Percentiles rank a stretch among this genome's conserved stretches.
phyloP scores from a whole-genome alignment of 2,113 vertebrate species.

The Serilophus lunatus region DNA sequence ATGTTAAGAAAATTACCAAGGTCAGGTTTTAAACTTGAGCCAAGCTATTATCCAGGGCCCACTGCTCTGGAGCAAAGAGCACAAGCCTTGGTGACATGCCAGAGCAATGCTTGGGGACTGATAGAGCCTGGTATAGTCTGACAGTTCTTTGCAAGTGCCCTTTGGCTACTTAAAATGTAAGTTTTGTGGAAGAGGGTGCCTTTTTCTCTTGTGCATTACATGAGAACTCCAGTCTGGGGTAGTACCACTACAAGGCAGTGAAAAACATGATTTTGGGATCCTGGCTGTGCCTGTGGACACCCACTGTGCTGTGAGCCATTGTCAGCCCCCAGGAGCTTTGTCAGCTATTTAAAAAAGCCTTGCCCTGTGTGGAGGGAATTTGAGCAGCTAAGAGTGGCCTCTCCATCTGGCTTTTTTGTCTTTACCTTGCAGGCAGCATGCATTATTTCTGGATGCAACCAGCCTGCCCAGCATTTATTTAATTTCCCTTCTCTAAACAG shows the following conservation, averaged over 20 bases:
- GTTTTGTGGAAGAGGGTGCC: neutral
- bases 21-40: neutral
- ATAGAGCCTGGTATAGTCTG: neutral
- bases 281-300: neutral
- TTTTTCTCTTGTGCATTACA: neutral
- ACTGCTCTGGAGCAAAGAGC: neutral
- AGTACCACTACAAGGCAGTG: neutral
- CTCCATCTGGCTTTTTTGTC: neutral
- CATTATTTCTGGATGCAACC: conserved; percentile 36
- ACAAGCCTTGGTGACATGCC: neutral
- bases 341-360: neutral
- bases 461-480: conserved; percentile 50
- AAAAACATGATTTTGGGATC: neutral
- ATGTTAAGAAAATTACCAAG: neutral
- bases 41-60: neutral
- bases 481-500: conserved; percentile 65
- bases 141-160: neutral
- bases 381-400: neutral
- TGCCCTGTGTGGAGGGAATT: neutral
- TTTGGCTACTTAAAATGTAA: neutral
- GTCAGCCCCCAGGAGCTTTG: neutral
- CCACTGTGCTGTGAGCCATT: neutral
- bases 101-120: neutral
- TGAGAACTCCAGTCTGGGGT: neutral
- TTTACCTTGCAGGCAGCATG: conserved; percentile 11